Evolutionary conservation across 2,113 vertebrate species (phyloP), one percentile per base, ranked within the genome.

Genomic region (Corvus moneduloides): DNA sequence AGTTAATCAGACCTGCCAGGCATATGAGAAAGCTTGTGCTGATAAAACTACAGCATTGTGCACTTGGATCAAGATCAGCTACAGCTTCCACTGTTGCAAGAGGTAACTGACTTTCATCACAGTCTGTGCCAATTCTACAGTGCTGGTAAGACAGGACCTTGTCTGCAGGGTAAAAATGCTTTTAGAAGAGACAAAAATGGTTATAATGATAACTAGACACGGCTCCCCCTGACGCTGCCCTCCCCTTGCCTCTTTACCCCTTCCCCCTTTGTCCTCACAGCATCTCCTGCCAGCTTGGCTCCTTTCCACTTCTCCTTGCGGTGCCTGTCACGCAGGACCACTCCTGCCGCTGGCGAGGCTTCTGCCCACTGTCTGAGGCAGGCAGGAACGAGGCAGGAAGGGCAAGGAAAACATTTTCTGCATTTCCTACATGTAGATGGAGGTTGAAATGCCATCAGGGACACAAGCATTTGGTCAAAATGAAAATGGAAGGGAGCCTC

Each of bases 271-370:
- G 33, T 66, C 24, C n/a, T 41, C 19, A 33, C 2, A 13, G 69
- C 33, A 76, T 44, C 41, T 79, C 41, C 81, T 67, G 77, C 46
- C 78, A 90, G 46, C 43, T 39, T 71, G 92, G 85, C 75, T 90
- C 32, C 78, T 21, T 54, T 76, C 75, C 55, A 48, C 33, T 1
- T 2, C 37, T 56, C 22, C 54, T 68, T 41, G 35, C 24, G 49
- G 48, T 7, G 61, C 61, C 56, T 24, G 39, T 63, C 80, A 63
- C 0, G 2, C 55, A 75, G 80, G 30, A 39, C 22, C 0, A 0
- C 55, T 74, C 43, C 20, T 0, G 3, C 16, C 1, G 6, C 22
- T 1, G 0, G 48, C 1, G 0, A 55, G 8, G 19, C n/a, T 73
- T 37, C 84, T 84, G 79, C n/a, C 41, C 55, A 8, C 23, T 1